Conservation (phyloP, 2,888 invertebrate genomes). For the Beris morrisii region DNA sequence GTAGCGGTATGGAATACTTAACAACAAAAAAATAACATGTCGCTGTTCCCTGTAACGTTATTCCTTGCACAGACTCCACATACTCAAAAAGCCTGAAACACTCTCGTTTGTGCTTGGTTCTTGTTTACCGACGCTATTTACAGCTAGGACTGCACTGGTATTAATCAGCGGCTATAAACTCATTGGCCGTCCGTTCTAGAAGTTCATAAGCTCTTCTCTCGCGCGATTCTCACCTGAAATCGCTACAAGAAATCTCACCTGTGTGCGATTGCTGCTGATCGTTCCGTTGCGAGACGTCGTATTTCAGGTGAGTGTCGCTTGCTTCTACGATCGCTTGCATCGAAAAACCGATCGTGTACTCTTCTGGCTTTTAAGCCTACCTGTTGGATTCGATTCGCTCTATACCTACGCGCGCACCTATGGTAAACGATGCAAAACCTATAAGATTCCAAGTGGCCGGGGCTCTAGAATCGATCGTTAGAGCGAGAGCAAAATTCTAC, state of each 20-base stretch:
- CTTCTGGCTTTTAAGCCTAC: not conserved
- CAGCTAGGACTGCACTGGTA: conserved; percentile 38
- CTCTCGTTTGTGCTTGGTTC: conserved; percentile 32
- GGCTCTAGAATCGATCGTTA: not conserved
- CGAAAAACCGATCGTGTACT: not conserved
- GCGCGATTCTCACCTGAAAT: conserved; percentile 21
- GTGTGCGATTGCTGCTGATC: conserved; percentile 9
- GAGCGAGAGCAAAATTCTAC: not conserved
- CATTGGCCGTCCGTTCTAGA: conserved; percentile 32
- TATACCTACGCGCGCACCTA: not conserved
- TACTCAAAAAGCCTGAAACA: conserved; percentile 24
- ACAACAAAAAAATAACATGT: conserved; percentile 15
- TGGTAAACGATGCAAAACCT: not conserved
- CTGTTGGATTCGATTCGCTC: not conserved
- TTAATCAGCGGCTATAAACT: conserved; percentile 32
- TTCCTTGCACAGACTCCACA: conserved; percentile 14
- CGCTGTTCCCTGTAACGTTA: conserved; percentile 28
- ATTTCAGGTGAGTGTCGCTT: no score
- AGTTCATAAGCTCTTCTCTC: conserved; percentile 9
- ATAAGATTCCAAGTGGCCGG: not conserved
- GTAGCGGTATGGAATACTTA: conserved; percentile 15
- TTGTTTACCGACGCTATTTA: conserved; percentile 36
- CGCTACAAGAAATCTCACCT: conserved; percentile 14
- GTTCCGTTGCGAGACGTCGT: not conserved
- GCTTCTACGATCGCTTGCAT: no score